A percentile compares a stretch with the other conserved stretches of the same genome.
These are phyloP conservation scores for Plagiodera versicolora DNA, from an alignment of 2,888 invertebrate species.

Conservation along the genomic window DNA sequence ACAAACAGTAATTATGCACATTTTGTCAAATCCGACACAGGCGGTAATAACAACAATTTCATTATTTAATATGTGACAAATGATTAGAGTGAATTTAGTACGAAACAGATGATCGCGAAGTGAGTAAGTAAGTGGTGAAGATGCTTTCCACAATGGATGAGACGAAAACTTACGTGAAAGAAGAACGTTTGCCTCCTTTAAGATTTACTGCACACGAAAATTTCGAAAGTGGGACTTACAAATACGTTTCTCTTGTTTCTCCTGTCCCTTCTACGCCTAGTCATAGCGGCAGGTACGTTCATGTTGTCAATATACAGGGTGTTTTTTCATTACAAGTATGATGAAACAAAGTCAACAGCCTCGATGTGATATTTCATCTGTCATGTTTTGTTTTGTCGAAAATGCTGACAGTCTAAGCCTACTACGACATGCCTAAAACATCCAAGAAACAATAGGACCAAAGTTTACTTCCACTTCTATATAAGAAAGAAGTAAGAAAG, in stretches of 20 bases:
- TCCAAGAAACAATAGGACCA: too few species aligned
- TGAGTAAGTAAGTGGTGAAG: background rate
- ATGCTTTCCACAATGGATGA: conserved; percentile 26
- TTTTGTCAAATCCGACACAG: background rate
- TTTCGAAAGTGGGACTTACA: conserved; percentile 25
- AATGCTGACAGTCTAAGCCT: too few species aligned
- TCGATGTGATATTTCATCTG: too few species aligned
- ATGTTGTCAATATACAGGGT: too few species aligned
- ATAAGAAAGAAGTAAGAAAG: too few species aligned
- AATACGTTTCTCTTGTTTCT: too few species aligned
- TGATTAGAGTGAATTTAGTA: background rate
- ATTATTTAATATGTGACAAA: background rate
- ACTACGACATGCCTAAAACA: too few species aligned
- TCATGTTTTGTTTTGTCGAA: too few species aligned
- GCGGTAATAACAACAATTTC: too few species aligned
- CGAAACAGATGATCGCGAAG: background rate
- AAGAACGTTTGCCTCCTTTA: conserved; percentile 18
- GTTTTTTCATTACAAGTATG: too few species aligned
- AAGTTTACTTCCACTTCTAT: too few species aligned
- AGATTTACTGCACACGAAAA: conserved; percentile 19
- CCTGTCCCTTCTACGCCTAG: conserved; percentile 32
- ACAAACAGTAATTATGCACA: background rate
- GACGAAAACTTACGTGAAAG: conserved; percentile 24
- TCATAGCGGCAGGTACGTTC: conserved; percentile 33
- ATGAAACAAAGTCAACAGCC: too few species aligned